phyloP scores from a whole-genome alignment of 2,113 vertebrate genomes.

The Upupa epops region DNA sequence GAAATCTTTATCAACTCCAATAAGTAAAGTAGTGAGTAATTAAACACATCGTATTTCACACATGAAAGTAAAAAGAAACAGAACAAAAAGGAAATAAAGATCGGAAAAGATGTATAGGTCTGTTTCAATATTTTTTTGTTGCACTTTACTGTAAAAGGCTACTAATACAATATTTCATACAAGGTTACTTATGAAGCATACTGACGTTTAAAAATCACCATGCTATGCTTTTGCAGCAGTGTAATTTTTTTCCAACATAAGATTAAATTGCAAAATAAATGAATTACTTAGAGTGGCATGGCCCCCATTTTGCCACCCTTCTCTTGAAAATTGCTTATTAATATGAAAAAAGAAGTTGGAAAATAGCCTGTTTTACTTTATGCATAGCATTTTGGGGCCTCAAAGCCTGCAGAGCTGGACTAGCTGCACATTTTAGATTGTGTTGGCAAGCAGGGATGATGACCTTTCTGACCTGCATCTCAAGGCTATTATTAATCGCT shows the following conservation, averaged over 20 bases:
- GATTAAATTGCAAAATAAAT: constrained; percentile 97
- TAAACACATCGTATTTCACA: neutral
- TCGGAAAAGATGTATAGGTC: constrained; percentile 9
- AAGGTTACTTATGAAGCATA: constrained; percentile 79
- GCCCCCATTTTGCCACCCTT: constrained; percentile 83
- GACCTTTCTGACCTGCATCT: constrained; percentile 88
- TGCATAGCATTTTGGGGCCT: constrained; percentile 68
- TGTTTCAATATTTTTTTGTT: constrained; percentile 47
- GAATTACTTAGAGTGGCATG: constrained; percentile 89
- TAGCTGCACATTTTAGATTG: constrained; percentile 73
- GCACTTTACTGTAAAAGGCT: constrained; percentile 58
- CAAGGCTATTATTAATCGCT: constrained; percentile 93
- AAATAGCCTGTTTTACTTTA: constrained; percentile 77
- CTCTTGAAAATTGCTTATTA: constrained; percentile 90
- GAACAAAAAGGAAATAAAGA: neutral
- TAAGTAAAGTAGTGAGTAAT: constrained; percentile 9
- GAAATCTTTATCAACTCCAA: neutral
- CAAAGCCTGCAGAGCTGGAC: constrained; percentile 32
- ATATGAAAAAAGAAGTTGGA: constrained; percentile 84
- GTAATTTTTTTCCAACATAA: constrained; percentile 85
- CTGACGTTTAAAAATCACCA: constrained; percentile 93
- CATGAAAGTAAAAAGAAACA: neutral
- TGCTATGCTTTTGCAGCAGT: constrained; percentile 76
- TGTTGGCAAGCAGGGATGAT: constrained; percentile 65
- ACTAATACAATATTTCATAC: constrained; percentile 74